These are phyloP conservation scores for Xestia xanthographa DNA, from an alignment of 2,888 invertebrate species.

Conservation along the genomic window DNA sequence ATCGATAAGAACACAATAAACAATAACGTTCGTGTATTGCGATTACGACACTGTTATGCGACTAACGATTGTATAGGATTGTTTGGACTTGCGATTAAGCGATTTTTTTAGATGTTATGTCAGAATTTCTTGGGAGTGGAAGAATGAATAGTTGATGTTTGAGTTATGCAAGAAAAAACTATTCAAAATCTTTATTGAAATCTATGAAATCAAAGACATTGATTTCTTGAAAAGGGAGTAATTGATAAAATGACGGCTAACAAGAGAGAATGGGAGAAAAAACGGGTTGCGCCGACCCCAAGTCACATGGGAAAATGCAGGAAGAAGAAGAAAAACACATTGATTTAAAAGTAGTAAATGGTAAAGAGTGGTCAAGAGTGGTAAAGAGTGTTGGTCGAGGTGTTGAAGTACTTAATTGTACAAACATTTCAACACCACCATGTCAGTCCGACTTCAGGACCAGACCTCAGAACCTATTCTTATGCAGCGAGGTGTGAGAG, in stretches of 20 bases:
- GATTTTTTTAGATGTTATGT: constrained; percentile 62
- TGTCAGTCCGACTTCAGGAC: no score
- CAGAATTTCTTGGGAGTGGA: constrained; percentile 52
- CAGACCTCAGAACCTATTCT: no score
- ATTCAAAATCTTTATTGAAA: background rate
- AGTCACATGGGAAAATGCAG: background rate
- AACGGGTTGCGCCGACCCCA: background rate
- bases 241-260: background rate
- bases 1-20: constrained; percentile 90
- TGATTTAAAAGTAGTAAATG: background rate
- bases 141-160: constrained; percentile 36
- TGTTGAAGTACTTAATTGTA: no score
- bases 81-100: constrained; percentile 69
- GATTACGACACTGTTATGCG: constrained; percentile 79
- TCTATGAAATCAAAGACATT: background rate
- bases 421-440: no score
- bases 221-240: background rate
- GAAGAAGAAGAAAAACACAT: background rate
- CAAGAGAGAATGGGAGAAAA: background rate
- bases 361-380: background rate
- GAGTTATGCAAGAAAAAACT: constrained; percentile 17
- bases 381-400: no score
- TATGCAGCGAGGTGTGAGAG: no score
- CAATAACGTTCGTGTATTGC: constrained; percentile 87
- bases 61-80: constrained; percentile 76